Evolutionary conservation across 1,140 invertebrate species (phyloP), one percentile per base, ranked within the genome.

Genomic region (Drosophila subobscura): DNA sequence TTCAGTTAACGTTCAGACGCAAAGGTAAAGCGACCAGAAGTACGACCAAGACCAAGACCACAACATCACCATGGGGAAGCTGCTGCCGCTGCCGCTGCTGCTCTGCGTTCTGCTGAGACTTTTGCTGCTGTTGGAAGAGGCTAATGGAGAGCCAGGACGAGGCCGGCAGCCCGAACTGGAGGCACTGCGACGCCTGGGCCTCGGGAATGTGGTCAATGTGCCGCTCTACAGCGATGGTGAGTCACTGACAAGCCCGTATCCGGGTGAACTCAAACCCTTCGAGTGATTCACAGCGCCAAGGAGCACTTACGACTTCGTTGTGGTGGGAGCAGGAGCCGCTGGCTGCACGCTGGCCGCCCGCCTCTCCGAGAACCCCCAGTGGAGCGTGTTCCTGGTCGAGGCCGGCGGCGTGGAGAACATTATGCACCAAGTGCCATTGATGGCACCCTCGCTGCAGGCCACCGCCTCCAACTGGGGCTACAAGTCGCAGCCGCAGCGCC

Each of bases 251-350:
- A 3, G 12, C 1, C 0, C 2, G 7, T 33, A 4, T 4, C 33
- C 10, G 0, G 7, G 6, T 2, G 8, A 33, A 12, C 33, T 4
- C 33, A 4, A 12, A 12, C 1, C 33, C 10, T 37, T 37, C 10
- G 10, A 12, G 33, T 37, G 33, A 37, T 29, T 5, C 47, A 86
- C 90, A 74, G 10, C 90, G 90, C 0, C 74, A 58, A 3, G 23
- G 7, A 12, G 64, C 23, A 64, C 51, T 8, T 98, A 97, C 60
- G 96, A 97, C 89, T 97, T 97, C 77, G 95, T 98, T 37, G 93
- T 97, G 41, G 94, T 99, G 2, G 98, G 98, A 0, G 96, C 95
- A 0, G 98, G 98, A 3, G 97, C 97, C 0, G 91, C 91, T 91
- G 95, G 95, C 41, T 94, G 96, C 37, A 97, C 98, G 1, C 85